Conservation (phyloP, 1,140 invertebrate genomes). For the Atta colombica region DNA sequence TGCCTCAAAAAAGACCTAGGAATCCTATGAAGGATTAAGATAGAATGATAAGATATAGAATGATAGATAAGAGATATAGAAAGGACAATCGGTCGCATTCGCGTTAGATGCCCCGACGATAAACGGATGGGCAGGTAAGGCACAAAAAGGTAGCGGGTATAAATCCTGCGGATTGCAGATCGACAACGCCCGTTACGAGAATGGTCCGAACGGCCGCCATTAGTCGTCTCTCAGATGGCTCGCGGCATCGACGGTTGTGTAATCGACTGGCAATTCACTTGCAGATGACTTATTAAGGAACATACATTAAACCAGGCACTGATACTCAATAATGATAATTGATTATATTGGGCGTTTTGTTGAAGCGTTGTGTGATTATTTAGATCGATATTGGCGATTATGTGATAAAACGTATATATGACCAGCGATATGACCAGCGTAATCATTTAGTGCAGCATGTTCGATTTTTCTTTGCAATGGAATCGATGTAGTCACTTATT, state of each 20-base stretch:
- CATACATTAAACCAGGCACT: not conserved
- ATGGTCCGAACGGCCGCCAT: not conserved
- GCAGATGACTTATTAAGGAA: constrained; percentile 14
- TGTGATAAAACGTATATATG: not conserved
- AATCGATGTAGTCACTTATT: not conserved
- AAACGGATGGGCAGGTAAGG: constrained; percentile 30
- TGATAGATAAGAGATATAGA: no score
- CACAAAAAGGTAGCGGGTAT: constrained; percentile 19
- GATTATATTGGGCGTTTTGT: constrained; percentile 15
- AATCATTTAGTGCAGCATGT: not conserved
- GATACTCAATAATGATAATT: constrained; percentile 44
- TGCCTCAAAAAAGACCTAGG: no score
- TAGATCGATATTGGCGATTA: constrained; percentile 20
- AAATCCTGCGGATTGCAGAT: constrained; percentile 51
- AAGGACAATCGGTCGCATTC: not conserved
- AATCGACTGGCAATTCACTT: constrained; percentile 25
- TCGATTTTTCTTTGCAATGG: not conserved
- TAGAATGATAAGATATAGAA: no score
- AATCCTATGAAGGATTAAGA: no score
- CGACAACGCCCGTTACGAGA: constrained; percentile 30
- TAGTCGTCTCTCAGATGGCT: not conserved
- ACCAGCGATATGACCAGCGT: not conserved
- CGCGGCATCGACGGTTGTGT: not conserved
- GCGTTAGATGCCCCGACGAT: constrained; percentile 6
- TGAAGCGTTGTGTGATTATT: not conserved